These are phyloP conservation scores for Belonocnema kinseyi DNA, from an alignment of 1,140 invertebrate species.

Conservation along the genomic window DNA sequence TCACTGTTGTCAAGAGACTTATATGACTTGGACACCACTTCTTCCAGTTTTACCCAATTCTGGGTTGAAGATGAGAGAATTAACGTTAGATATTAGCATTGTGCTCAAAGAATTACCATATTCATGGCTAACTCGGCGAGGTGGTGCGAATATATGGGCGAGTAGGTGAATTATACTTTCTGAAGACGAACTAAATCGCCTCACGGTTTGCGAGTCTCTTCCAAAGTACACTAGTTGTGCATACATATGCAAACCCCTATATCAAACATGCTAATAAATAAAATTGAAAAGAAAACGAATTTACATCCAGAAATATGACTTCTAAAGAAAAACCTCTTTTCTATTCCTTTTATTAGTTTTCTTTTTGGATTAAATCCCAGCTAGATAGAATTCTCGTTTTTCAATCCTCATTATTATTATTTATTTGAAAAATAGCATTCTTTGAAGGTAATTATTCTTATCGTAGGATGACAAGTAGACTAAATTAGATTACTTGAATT, in stretches of 20 bases:
- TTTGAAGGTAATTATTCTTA: too few species aligned
- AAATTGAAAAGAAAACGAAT: conserved; percentile 6
- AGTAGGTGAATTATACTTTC: conserved; percentile 53
- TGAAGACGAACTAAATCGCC: conserved; percentile 50
- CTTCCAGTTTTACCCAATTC: neutral
- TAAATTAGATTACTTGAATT: too few species aligned
- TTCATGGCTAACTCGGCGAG: conserved; percentile 50
- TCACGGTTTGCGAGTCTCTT: conserved; percentile 46
- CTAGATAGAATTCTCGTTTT: too few species aligned
- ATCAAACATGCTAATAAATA: conserved; percentile 22
- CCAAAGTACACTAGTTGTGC: conserved; percentile 40
- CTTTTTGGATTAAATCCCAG: neutral
- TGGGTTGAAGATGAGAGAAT: conserved; percentile 47
- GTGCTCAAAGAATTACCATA: conserved; percentile 54
- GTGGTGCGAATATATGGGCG: conserved; percentile 48
- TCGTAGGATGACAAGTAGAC: too few species aligned
- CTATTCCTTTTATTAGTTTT: neutral
- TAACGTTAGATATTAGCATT: conserved; percentile 54
- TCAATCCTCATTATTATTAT: too few species aligned
- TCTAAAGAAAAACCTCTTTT: neutral
- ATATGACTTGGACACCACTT: too few species aligned
- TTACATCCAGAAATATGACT: conserved; percentile 8
- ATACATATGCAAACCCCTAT: conserved; percentile 37
- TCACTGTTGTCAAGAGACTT: too few species aligned
- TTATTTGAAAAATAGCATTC: too few species aligned